phyloP scores from a whole-genome alignment of 2,113 vertebrate species.

The Ondatra zibethicus region DNA sequence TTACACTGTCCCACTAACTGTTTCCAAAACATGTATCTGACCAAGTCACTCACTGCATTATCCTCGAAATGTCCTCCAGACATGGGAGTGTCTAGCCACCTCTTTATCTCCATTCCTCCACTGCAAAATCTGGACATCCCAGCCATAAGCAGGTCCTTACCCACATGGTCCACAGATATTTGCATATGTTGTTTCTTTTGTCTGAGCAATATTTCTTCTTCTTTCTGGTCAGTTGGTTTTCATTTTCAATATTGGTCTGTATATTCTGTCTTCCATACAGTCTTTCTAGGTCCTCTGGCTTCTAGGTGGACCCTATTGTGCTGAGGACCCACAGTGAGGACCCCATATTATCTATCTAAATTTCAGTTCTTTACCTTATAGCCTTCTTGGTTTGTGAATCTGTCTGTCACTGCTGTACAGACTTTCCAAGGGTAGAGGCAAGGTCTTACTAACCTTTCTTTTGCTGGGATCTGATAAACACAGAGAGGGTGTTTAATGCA shows the following conservation, averaged over 20 bases:
- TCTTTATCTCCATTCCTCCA: neutral
- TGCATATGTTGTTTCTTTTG: neutral
- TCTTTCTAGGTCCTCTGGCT: neutral
- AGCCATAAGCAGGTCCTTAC: neutral
- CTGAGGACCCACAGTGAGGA: neutral
- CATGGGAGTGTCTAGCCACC: rapidly evolving
- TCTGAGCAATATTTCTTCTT: neutral
- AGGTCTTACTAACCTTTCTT: constrained; percentile 31
- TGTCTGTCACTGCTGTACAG: neutral
- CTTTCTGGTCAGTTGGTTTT: neutral
- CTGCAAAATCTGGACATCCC: neutral
- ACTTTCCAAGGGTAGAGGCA: neutral
- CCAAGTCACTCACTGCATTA: neutral
- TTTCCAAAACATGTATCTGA: neutral
- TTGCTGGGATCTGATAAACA: neutral
- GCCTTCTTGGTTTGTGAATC: neutral
- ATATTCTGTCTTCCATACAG: neutral
- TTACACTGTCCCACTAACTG: neutral
- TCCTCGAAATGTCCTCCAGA: neutral
- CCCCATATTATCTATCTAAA: neutral
- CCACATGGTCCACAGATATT: rapidly evolving
- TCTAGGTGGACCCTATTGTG: neutral
- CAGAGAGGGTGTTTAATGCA: neutral
- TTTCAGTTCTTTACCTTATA: neutral
- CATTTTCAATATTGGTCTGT: neutral